Conservation (phyloP, 2,888 invertebrate genomes). For the Parnassius smintheus region DNA sequence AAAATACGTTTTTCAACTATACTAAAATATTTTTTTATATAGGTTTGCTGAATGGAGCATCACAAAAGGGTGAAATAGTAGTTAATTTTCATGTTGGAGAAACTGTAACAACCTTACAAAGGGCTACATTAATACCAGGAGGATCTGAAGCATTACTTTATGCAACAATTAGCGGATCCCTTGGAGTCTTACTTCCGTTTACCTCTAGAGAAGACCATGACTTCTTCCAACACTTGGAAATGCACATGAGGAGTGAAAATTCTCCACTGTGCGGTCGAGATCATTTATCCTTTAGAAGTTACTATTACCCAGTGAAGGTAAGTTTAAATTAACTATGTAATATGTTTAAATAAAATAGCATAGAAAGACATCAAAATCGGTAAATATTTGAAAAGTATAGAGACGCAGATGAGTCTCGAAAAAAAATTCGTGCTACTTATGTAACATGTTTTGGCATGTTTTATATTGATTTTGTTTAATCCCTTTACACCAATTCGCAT, state of each 20-base stretch:
- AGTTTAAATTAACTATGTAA: conserved; percentile 30
- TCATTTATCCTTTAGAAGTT: conserved; percentile 97
- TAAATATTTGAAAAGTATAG: neutral
- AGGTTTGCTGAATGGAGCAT: conserved; percentile 96
- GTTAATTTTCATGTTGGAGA: conserved; percentile 98
- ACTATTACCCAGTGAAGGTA: conserved; percentile 98
- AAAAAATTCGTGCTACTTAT: neutral
- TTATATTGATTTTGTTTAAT: no score
- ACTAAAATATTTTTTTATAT: conserved; percentile 30
- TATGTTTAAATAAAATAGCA: neutral
- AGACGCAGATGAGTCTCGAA: no score
- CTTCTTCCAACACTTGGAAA: conserved; percentile 99
- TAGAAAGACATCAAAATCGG: neutral
- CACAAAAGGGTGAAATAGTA: conserved; percentile 97
- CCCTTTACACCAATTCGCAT: no score
- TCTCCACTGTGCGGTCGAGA: conserved; percentile 98
- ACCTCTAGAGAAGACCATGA: conserved; percentile 98
- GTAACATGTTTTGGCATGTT: no score
- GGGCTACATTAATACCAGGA: conserved; percentile 97
- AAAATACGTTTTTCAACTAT: neutral
- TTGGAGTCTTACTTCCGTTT: conserved; percentile 96
- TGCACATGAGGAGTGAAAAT: conserved; percentile 99
- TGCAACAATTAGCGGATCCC: conserved; percentile 95
- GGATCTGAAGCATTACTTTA: conserved; percentile 98
- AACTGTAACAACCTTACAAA: conserved; percentile 96